Percentiles rank a stretch among this genome's conserved stretches.
Evolutionary conservation across 2,797 vertebrate species (phyloP).

Genomic region (Sebastes iracundus): DNA sequence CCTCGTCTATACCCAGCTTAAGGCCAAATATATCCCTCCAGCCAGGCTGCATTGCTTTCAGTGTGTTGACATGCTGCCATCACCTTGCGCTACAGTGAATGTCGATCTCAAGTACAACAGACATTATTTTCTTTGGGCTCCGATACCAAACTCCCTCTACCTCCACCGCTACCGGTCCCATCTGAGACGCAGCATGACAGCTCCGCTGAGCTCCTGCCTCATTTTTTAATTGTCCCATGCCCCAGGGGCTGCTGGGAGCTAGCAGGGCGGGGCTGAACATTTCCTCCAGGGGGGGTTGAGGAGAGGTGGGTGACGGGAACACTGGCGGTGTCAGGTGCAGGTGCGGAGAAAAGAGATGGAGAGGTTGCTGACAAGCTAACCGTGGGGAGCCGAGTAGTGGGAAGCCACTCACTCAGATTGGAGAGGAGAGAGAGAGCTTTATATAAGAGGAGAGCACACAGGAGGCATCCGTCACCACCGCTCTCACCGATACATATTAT

Average conservation of each 20-base stretch:
- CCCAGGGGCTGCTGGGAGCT: conserved; percentile 76
- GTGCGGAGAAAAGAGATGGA: conserved; percentile 66
- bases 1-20: neutral
- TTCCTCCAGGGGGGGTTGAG: conserved; percentile 45
- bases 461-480: conserved; percentile 51
- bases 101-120: conserved; percentile 68
- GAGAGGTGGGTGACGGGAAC: conserved; percentile 61
- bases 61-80: conserved; percentile 66
- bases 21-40: conserved; percentile 58
- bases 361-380: conserved; percentile 73
- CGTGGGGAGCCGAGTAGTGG: conserved; percentile 65
- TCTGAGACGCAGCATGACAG: conserved; percentile 60
- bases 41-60: conserved; percentile 55
- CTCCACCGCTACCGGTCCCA: conserved; percentile 33
- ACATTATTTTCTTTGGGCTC: conserved; percentile 58
- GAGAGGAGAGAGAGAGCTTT: conserved; percentile 56
- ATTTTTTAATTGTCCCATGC: conserved; percentile 76
- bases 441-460: conserved; percentile 65
- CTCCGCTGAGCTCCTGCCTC: conserved; percentile 61
- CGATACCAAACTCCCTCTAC: conserved; percentile 3
- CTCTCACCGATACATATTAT: conserved; percentile 49
- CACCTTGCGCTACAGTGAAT: conserved; percentile 53
- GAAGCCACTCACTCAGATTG: conserved; percentile 55
- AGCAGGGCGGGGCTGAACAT: conserved; percentile 58
- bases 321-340: conserved; percentile 76